Evolutionary conservation across 1,140 invertebrate species (phyloP), one percentile per base, ranked within the genome.

Genomic region (Euschistus heros): DNA sequence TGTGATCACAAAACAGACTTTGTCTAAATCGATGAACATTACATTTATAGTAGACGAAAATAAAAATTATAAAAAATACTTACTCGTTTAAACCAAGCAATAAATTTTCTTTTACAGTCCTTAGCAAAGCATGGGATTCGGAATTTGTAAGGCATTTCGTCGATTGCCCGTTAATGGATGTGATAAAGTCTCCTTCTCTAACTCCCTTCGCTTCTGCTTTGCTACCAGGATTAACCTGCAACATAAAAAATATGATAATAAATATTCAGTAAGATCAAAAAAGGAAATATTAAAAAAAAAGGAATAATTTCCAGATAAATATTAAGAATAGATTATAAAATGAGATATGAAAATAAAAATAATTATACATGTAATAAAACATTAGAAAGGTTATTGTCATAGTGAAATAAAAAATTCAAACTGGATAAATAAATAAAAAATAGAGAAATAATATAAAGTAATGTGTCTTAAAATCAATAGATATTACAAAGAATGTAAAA

Each of bases 151-250:
- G 79, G 68, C 81, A 78, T 66, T 81, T 79, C 0, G 87, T 88
- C 18, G 80, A 75, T 64, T 81, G 80, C 20, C 84, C 86, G 75
- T 91, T 90, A 71, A 92, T 89, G 60, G 84, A 84, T 42, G 84
- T 84, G 69, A 92, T 88, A 64, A 89, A 79, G 73, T 90, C 87
- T 46, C 88, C 88, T 76, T 91, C 88, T 63, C 87, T 76, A 27
- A 90, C 82, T 5, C 88, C 88, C 69, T 84, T 82, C 68, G 84
- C 78, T 10, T 86, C 84, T 7, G 88, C 88, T 74, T 89, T 89
- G 65, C 88, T 86, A 10, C 86, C 88, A 20, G 87, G 87, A 76
- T 91, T 91, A 68, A 92, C 88, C 88, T 91, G 79, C 62, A 85
- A 81, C 65, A 69, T 66, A 66, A 72, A 68, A n/a, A 47, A 66